A percentile compares a stretch with the other conserved stretches of the same genome.
phyloP scores from a whole-genome alignment of 2,113 vertebrate species.

The Morone saxatilis region DNA sequence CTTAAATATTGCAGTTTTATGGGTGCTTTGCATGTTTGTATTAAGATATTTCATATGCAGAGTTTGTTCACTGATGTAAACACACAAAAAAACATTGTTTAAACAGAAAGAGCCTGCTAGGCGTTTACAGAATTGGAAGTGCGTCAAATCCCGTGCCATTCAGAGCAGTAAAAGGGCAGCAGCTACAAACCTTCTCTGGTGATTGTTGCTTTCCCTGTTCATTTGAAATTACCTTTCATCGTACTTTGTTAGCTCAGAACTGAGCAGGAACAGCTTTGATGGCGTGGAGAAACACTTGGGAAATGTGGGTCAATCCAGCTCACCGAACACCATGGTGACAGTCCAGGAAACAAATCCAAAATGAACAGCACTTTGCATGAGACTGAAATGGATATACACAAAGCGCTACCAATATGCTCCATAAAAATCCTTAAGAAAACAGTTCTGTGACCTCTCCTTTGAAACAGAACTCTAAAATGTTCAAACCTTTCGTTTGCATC shows the following conservation, averaged over 20 bases:
- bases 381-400: slow-evolving; percentile 77
- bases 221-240: slow-evolving; percentile 56
- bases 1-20: slow-evolving; percentile 22
- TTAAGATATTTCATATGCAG: slow-evolving; percentile 1
- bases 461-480: slow-evolving; percentile 59
- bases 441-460: slow-evolving; percentile 66
- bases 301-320: slow-evolving; percentile 64
- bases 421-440: slow-evolving; percentile 62
- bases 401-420: slow-evolving; percentile 54
- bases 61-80: slow-evolving; percentile 29
- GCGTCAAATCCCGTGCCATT: background rate
- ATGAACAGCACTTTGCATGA: slow-evolving; percentile 72
- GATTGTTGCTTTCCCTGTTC: slow-evolving; percentile 38
- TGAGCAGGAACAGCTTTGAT: slow-evolving; percentile 57
- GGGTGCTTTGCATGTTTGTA: background rate
- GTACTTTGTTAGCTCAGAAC: slow-evolving; percentile 9
- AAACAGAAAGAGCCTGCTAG: background rate
- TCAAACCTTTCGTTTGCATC: slow-evolving; percentile 42
- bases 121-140: slow-evolving; percentile 5
- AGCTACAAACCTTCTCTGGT: slow-evolving; percentile 8
- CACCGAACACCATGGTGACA: slow-evolving; percentile 46
- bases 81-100: slow-evolving; percentile 12
- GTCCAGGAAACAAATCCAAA: slow-evolving; percentile 74
- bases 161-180: slow-evolving; percentile 4
- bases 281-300: slow-evolving; percentile 55